Evolutionary conservation across 2,797 vertebrate species (phyloP).

Genomic region (Loriculus beryllinus): DNA sequence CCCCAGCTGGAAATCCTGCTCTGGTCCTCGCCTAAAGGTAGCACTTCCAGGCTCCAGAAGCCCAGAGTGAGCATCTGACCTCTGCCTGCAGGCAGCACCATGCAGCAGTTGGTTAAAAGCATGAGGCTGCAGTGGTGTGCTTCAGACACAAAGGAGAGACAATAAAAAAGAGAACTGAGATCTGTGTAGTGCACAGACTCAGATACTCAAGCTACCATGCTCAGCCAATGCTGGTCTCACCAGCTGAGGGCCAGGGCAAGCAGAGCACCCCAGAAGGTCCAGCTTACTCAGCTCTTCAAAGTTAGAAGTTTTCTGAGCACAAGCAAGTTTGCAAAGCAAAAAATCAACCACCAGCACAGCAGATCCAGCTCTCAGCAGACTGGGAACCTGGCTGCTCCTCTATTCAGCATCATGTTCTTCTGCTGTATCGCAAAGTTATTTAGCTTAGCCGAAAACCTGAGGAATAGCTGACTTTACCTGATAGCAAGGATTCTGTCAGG

Average conservation of each 20-base stretch:
- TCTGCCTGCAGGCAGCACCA: background rate
- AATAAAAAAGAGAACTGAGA: accelerated
- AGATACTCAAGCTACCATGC: accelerated
- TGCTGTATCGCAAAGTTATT: background rate
- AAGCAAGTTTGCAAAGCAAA: background rate
- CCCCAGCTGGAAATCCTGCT: background rate
- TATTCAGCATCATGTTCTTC: accelerated
- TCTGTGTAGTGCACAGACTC: background rate
- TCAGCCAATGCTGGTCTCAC: accelerated
- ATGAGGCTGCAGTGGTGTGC: accelerated
- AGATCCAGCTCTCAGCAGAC: background rate
- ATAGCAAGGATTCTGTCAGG: background rate
- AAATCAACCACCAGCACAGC: background rate
- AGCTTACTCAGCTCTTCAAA: background rate
- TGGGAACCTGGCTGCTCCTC: background rate
- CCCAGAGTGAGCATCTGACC: accelerated
- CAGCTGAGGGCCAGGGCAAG: background rate
- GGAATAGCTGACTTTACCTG: background rate
- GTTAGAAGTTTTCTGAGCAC: background rate
- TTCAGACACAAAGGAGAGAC: background rate
- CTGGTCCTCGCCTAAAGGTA: background rate
- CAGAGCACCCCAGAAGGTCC: background rate
- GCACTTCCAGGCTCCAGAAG: background rate
- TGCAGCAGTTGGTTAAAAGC: background rate
- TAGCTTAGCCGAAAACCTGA: background rate